Conservation (phyloP, 2,888 invertebrate species). For the Melinaea menophilus region DNA sequence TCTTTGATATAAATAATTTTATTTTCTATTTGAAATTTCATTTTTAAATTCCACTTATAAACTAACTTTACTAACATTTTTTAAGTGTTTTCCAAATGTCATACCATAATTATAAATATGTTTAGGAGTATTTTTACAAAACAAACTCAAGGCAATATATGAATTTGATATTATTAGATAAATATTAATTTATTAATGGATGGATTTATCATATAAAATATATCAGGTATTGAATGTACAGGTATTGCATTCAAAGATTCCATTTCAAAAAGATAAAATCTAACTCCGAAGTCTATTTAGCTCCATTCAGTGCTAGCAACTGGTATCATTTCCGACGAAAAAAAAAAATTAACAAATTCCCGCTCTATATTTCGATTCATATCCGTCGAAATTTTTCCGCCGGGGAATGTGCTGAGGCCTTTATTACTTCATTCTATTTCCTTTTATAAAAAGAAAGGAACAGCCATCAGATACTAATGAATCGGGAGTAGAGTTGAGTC, state of each 20-base stretch:
- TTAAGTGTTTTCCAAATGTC: no score
- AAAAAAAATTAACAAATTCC: constrained; percentile 11
- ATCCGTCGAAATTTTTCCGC: constrained; percentile 41
- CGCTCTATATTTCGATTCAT: constrained; percentile 44
- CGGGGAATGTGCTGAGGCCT: constrained; percentile 33
- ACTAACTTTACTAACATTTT: no score
- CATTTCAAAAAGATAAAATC: no score
- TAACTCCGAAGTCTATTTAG: no score
- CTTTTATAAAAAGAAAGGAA: constrained; percentile 43
- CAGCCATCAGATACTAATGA: constrained; percentile 56
- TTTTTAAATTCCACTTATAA: not conserved
- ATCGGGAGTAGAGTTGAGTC: constrained; percentile 47
- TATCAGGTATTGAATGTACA: no score
- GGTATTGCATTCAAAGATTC: no score
- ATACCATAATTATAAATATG: no score
- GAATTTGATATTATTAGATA: no score
- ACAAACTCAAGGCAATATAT: no score
- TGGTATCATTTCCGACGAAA: constrained; percentile 17
- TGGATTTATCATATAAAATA: no score
- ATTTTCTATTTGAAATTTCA: not conserved
- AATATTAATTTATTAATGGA: no score
- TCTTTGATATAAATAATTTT: not conserved
- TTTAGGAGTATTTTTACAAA: no score
- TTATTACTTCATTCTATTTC: constrained; percentile 45
- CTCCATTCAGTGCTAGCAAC: not conserved